Conservation (phyloP, 2,888 invertebrate species). For the Dasypolia templi region DNA sequence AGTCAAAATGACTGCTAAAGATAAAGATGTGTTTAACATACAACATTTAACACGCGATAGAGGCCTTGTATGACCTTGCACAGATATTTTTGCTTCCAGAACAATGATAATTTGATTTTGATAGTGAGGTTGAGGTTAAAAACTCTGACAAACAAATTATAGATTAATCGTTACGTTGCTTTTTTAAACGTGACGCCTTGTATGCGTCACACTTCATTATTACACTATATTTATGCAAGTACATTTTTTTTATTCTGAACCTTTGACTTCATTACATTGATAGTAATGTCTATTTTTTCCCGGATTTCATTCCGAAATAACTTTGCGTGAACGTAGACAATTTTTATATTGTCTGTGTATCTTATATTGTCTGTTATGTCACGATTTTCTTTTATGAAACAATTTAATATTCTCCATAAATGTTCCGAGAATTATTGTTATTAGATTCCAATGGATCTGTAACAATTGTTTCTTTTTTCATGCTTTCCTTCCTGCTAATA, state of each 20-base stretch:
- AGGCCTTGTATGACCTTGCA: constrained; percentile 2
- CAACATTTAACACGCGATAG: neutral
- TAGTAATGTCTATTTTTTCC: no score
- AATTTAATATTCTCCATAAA: constrained; percentile 9
- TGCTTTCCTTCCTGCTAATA: neutral
- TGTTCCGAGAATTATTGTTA: neutral
- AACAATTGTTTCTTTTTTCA: rapidly evolving
- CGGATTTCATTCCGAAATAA: no score
- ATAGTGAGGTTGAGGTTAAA: constrained; percentile 22
- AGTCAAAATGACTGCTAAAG: neutral
- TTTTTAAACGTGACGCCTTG: constrained; percentile 13
- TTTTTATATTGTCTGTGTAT: constrained; percentile 26
- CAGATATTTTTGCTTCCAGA: neutral
- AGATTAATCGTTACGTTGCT: neutral
- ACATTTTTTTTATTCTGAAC: constrained; percentile 32
- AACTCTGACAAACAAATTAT: neutral
- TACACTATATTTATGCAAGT: neutral
- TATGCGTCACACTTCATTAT: constrained; percentile 8
- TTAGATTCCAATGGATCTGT: neutral
- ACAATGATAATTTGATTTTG: constrained; percentile 20
- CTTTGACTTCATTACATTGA: constrained; percentile 35
- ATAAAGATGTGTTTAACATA: neutral
- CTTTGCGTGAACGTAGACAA: constrained; percentile 42
- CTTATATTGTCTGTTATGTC: constrained; percentile 9
- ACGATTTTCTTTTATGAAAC: constrained; percentile 13